phyloP scores from a whole-genome alignment of 2,888 invertebrate species.

The Phlogophora meticulosa region DNA sequence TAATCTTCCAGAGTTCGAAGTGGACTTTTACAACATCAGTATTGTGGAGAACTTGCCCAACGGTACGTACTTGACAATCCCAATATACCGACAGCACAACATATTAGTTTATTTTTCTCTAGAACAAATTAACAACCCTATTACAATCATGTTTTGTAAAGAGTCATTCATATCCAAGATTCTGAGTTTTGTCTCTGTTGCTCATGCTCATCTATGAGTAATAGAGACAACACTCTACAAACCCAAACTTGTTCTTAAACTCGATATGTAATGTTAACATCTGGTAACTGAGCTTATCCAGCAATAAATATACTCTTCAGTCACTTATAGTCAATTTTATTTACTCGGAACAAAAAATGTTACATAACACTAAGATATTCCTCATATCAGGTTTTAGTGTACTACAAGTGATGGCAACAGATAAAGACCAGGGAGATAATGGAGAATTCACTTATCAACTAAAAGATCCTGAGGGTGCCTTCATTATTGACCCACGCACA shows the following conservation, averaged over 20 bases:
- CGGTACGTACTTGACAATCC: conserved; percentile 85
- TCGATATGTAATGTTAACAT: too few species aligned
- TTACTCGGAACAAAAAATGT: not conserved
- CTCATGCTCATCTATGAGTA: too few species aligned
- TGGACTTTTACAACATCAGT: conserved; percentile 97
- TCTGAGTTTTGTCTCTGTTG: too few species aligned
- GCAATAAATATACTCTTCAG: not conserved
- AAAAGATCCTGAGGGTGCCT: conserved; percentile 94
- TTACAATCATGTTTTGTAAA: too few species aligned
- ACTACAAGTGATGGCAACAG: conserved; percentile 93
- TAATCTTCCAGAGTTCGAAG: conserved; percentile 96
- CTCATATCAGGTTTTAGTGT: conserved; percentile 85
- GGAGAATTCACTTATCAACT: conserved; percentile 95
- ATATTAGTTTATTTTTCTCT: too few species aligned
- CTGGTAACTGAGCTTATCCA: too few species aligned
- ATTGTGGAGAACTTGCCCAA: conserved; percentile 97
- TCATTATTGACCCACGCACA: conserved; percentile 94
- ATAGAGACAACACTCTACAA: too few species aligned
- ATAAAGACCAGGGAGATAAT: conserved; percentile 96
- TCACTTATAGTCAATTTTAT: too few species aligned
- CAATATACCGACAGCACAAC: too few species aligned
- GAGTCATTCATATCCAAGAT: too few species aligned
- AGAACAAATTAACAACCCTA: not conserved
- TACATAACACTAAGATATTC: not conserved
- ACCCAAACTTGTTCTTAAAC: too few species aligned